Evolutionary conservation across 2,888 invertebrate species (phyloP).

Genomic region (Sclerodermus sp.): DNA sequence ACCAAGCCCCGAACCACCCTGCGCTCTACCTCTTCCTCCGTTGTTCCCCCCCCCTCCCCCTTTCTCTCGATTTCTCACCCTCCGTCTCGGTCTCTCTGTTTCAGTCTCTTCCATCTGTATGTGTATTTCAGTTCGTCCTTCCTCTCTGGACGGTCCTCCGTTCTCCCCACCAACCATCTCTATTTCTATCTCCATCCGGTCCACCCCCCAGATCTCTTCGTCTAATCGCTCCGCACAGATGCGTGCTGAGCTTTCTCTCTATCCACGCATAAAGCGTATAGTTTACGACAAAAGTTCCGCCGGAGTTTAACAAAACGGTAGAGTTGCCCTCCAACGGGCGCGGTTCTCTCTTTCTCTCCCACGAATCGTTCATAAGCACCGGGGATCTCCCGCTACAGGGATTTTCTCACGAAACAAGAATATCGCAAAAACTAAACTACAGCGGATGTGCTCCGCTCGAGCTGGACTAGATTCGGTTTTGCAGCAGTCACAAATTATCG

Average conservation of each 20-base stretch:
- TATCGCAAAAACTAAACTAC: no score
- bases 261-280: slow-evolving; percentile 39
- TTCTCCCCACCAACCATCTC: slow-evolving; percentile 9
- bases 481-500: no score
- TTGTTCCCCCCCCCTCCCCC: not conserved
- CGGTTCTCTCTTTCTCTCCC: slow-evolving; percentile 5
- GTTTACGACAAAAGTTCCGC: slow-evolving; percentile 40
- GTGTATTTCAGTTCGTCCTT: not conserved
- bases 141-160: not conserved
- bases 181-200: not conserved
- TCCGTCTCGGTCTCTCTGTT: slow-evolving; percentile 1
- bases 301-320: slow-evolving; percentile 31
- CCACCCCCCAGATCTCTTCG: slow-evolving; percentile 26
- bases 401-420: no score
- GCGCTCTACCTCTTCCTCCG: slow-evolving; percentile 18
- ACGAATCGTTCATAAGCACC: no score
- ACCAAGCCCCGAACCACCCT: slow-evolving; percentile 43
- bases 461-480: no score
- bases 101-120: slow-evolving; percentile 10
- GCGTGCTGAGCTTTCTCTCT: slow-evolving; percentile 42
- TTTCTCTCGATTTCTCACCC: slow-evolving; percentile 18
- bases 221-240: slow-evolving; percentile 55
- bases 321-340: slow-evolving; percentile 25
- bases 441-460: no score
- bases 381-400: no score